Base-by-base conservation (phyloP, 2,888 invertebrate genomes). In the Meliscaeva auricollis region DNA sequence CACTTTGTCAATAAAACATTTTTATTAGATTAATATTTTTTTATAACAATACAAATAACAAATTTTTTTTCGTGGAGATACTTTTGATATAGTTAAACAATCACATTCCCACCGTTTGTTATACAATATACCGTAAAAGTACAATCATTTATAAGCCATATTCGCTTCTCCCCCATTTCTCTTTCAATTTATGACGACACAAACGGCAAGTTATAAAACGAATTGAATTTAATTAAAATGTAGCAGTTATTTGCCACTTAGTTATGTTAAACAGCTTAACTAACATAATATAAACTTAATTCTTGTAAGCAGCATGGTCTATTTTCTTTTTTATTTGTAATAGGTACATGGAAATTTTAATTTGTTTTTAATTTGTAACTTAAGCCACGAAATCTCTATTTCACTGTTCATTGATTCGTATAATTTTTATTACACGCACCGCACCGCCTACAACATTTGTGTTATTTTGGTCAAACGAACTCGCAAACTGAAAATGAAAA, bases 401-500 rank as follows among this genome's bases (percentile, higher is more conserved):
- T 22, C 3, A 20, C 30, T 64, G 44, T 48, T 32, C 46, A 32
- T n/a, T 48, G 48, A 46, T 48, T 46, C 20, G 22, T 35, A 48
- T 20, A 48, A 32, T 35, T 62, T n/a, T 48, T 32, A 48, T 64
- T 48, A 1, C 41, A 74, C 64, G 62, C 68, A 74, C 78, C 64
- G 62, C 68, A 74, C 78, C 64, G 50, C 56, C 74, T 69, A 74
- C 56, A 62, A 78, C 44, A 17, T 15, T 62, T 68, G 54, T 78
- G 54, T n/a, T 70, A 70, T 72, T 68, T 70, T 58, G 68, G 50
- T 20, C 58, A 70, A 52, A 70, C 38, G 41, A 84, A 60, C 66
- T 54, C 70, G 60, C 66, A 15, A 79, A 79, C 79, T 72, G 79
- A 84, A 84, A 84, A 75, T 70, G 79, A 84, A 84, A 84, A 74